phyloP scores from a whole-genome alignment of 2,888 invertebrate genomes.

The Megalurothrips usitatus region DNA sequence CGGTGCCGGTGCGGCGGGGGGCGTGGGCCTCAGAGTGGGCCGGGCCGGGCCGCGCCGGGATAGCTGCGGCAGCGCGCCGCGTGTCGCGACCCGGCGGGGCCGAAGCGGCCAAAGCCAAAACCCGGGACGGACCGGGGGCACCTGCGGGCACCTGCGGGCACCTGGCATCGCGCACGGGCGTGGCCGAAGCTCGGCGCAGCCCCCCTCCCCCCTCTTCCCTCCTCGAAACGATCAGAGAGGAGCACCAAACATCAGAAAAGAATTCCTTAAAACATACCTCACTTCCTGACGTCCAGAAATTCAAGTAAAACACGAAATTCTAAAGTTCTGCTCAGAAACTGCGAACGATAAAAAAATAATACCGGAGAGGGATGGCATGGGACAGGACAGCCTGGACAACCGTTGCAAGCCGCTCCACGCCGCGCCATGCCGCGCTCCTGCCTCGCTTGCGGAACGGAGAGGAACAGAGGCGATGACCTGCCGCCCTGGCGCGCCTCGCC shows the following conservation, averaged over 20 bases:
- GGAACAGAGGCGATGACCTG: conserved; percentile 24
- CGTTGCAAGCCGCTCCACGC: neutral
- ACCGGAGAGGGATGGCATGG: neutral
- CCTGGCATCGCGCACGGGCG: too few relatives aligned
- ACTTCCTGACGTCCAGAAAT: too few relatives aligned
- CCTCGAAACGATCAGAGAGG: too few relatives aligned
- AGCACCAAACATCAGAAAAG: too few relatives aligned
- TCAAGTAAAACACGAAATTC: too few relatives aligned
- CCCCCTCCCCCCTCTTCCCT: too few relatives aligned
- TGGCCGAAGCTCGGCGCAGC: too few relatives aligned
- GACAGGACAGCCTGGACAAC: neutral
- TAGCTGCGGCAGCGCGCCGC: neutral
- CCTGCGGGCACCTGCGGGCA: neutral
- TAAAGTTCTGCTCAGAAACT: too few relatives aligned
- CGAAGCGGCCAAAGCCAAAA: neutral
- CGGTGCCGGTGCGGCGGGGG: neutral
- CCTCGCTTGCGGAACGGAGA: neutral
- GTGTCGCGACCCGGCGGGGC: neutral
- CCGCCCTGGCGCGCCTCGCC: too few relatives aligned
- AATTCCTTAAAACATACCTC: too few relatives aligned
- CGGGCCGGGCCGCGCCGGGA: neutral
- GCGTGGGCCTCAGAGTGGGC: neutral
- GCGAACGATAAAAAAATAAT: too few relatives aligned
- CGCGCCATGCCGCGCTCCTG: neutral
- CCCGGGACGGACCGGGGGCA: neutral